Conservation (phyloP, 2,797 vertebrate species). For the Microhierax caerulescens region DNA sequence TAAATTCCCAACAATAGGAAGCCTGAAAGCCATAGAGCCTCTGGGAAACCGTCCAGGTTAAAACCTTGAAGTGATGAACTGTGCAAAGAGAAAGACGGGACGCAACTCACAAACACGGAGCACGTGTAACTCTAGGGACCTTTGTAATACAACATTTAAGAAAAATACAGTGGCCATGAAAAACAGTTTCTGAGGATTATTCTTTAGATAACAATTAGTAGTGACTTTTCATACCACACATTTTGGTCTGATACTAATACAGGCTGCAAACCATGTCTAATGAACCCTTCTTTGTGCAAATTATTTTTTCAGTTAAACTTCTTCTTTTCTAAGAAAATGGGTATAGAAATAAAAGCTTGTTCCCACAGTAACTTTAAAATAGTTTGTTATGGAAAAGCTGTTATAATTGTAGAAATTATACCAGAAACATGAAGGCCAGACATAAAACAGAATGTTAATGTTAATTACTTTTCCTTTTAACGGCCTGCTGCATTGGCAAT, state of each 20-base stretch:
- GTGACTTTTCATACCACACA: not conserved
- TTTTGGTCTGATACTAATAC: not conserved
- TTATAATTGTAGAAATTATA: constrained; percentile 31
- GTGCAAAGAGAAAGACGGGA: constrained; percentile 13
- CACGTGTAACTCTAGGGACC: constrained; percentile 3
- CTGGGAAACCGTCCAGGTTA: constrained; percentile 50
- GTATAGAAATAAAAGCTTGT: not conserved
- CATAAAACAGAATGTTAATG: not conserved
- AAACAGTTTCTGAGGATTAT: constrained; percentile 15
- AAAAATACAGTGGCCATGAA: not conserved
- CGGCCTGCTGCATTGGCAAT: not conserved
- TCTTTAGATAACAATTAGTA: constrained; percentile 12
- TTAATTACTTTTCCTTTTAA: constrained; percentile 18
- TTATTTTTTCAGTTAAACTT: constrained; percentile 28
- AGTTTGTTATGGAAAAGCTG: not conserved
- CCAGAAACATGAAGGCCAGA: not conserved
- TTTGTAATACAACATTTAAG: not conserved
- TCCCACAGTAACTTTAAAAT: constrained; percentile 4
- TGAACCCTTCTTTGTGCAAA: constrained; percentile 34
- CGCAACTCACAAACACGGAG: constrained; percentile 23
- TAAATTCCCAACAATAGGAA: constrained; percentile 1
- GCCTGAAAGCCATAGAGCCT: constrained; percentile 32
- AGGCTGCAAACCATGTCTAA: not conserved
- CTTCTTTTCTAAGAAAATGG: constrained; percentile 14
- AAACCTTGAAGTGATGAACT: constrained; percentile 44